Conservation (phyloP, 2,888 invertebrate species). For the Chloroclysta siterata region DNA sequence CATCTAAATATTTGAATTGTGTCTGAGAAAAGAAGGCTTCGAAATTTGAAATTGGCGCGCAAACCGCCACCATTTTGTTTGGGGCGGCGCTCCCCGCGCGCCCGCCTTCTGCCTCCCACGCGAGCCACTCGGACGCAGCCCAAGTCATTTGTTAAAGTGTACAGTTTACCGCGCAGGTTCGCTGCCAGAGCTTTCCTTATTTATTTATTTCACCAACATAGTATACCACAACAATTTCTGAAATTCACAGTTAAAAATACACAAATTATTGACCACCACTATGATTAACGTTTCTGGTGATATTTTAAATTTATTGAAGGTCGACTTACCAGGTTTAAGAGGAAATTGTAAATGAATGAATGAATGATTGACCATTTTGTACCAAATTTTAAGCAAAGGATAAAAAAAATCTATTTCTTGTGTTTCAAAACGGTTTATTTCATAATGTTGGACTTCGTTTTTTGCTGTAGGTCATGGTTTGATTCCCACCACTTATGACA, state of each 20-base stretch:
- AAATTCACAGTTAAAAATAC: no score
- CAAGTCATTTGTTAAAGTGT: constrained; percentile 82
- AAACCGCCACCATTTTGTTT: constrained; percentile 85
- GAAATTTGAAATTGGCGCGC: constrained; percentile 85
- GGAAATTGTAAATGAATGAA: no score
- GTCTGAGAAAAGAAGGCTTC: constrained; percentile 18
- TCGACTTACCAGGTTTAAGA: no score
- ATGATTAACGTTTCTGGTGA: neutral
- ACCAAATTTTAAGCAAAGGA: no score
- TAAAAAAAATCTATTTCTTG: no score
- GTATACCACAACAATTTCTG: no score
- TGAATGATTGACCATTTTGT: no score
- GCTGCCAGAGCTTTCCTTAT: neutral
- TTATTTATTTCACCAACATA: neutral
- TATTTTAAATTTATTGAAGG: neutral
- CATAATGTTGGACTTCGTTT: no score
- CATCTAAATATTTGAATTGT: neutral
- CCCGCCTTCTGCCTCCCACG: constrained; percentile 82
- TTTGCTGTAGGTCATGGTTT: no score
- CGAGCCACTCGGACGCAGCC: constrained; percentile 81
- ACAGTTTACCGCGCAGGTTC: constrained; percentile 69
- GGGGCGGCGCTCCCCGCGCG: constrained; percentile 81
- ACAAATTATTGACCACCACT: no score
- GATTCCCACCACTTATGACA: no score
- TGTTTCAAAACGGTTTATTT: no score